Evolutionary conservation across 2,113 vertebrate genomes (phyloP).

Genomic region (Alouatta palliata): DNA sequence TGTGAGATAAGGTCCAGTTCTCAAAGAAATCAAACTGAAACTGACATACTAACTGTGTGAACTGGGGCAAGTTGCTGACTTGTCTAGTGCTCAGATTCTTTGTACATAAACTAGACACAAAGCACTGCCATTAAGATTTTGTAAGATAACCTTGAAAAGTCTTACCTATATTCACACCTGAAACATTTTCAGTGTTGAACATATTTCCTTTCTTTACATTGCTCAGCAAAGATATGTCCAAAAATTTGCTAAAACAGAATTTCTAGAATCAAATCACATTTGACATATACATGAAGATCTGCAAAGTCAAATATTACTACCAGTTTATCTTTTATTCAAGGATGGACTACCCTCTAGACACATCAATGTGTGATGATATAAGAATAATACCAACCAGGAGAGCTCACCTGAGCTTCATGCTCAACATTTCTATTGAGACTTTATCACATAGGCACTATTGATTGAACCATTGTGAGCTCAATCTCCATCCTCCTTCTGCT

Average conservation of each 20-base stretch:
- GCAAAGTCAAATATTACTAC: neutral
- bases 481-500: neutral
- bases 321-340: neutral
- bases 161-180: neutral
- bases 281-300: neutral
- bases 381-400: neutral
- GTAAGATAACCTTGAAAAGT: neutral
- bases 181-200: neutral
- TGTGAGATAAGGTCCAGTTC: neutral
- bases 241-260: neutral
- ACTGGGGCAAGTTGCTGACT: neutral
- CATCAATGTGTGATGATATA: neutral
- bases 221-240: neutral
- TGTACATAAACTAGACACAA: neutral
- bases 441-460: neutral
- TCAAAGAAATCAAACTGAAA: neutral
- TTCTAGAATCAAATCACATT: neutral
- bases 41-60: neutral
- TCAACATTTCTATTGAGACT: neutral
- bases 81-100: neutral
- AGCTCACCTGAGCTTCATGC: neutral
- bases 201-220: neutral
- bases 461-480: neutral
- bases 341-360: fast-evolving
- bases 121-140: neutral